A percentile compares a stretch with the other conserved stretches of the same genome.
Conservation (phyloP, 2,888 invertebrate genomes). For the Leptogaster cylindrica region DNA sequence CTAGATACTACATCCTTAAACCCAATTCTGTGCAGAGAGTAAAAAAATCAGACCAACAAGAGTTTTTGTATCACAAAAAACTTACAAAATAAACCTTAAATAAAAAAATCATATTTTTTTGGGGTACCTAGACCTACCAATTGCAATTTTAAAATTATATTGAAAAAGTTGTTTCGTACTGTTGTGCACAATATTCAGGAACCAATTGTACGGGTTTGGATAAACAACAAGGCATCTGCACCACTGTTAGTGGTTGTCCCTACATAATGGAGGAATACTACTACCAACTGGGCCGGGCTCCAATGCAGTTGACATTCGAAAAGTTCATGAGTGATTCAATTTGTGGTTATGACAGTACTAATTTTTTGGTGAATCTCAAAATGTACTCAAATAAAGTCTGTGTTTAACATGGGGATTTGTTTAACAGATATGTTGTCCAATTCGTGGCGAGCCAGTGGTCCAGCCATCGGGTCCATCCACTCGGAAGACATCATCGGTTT, state of each 20-base stretch:
- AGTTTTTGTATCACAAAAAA: no score
- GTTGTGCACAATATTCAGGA: slow-evolving; percentile 48
- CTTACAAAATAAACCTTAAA: no score
- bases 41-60: no score
- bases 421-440: slow-evolving; percentile 48
- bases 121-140: not conserved
- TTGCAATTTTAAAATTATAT: not conserved
- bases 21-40: no score
- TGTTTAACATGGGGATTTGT: no score
- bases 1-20: slow-evolving; percentile 48
- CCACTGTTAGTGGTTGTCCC: slow-evolving; percentile 65
- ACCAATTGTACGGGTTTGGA: slow-evolving; percentile 64
- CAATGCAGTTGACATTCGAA: slow-evolving; percentile 58
- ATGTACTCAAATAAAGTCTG: no score
- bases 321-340: slow-evolving; percentile 67
- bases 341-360: slow-evolving; percentile 71
- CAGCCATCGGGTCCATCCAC: not conserved
- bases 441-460: not conserved
- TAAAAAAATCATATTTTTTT: no score
- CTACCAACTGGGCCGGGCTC: slow-evolving; percentile 50
- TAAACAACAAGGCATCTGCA: slow-evolving; percentile 64
- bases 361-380: slow-evolving; percentile 71
- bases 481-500: not conserved
- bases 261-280: slow-evolving; percentile 61
- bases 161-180: not conserved